Evolutionary conservation across 2,113 vertebrate genomes (phyloP), one percentile per base, ranked within the genome.

Genomic region (Proteles cristata): DNA sequence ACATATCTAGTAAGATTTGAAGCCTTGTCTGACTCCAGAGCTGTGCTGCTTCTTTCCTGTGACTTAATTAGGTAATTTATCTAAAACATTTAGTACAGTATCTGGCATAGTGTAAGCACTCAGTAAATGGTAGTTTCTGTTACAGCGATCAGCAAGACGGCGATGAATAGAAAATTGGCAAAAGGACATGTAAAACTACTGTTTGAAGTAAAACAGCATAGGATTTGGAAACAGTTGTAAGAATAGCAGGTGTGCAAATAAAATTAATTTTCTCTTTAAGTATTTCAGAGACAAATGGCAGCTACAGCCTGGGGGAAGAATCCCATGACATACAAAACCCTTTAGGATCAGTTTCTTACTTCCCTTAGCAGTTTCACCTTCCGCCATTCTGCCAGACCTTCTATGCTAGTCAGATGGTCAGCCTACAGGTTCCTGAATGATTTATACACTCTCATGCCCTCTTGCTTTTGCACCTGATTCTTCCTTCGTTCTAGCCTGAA

Each of bases 21-120:
- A 86, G 12, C 58, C 43, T 88, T 50, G 61, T 90, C 26, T 88
- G 8, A 81, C 48, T 85, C 12, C 50, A 89, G 65, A 93, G 26
- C 48, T 86, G 48, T 95, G 50, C 26, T 92, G 71, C 83, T 83
- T 80, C 63, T 95, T 95, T 89, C 23, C 33, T 65, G 33, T 84
- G 48, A 96, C 15, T 92, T 94, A 95, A 81, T 83, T 63, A 89
- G 88, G 77, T 86, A 87, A 80, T 90, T 85, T 84, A 85, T 87
- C 55, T 88, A 85, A 90, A 68, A 23, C 76, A 84, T 48, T 93
- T 77, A 55, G 21, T 85, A 58, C 48, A 58, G 43, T 53, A 23
- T 84, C 66, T 93, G 76, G 69, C n/a, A 86, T 39, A 93, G 55
- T 79, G 16, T 87, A 80, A 96, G 86, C 11, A 91, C 4, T 79